These are phyloP conservation scores for Pantala flavescens DNA, from an alignment of 1,140 invertebrate genomes.

Conservation along the genomic window DNA sequence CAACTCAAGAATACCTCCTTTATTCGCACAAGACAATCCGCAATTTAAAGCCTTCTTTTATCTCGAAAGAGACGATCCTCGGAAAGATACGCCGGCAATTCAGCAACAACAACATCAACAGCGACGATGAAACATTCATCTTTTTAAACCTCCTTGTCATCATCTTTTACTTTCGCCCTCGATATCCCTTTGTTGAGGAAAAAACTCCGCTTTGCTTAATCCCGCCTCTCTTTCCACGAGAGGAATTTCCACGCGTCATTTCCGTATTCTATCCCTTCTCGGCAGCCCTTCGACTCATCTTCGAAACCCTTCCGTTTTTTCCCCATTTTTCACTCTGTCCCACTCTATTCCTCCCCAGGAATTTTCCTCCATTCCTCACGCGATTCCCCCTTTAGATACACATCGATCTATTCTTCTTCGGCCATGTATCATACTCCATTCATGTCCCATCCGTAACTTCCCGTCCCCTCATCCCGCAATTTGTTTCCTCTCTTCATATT, in stretches of 20 bases:
- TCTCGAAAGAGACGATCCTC: neutral
- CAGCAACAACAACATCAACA: neutral
- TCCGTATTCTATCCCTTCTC: neutral
- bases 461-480: too few relatives aligned
- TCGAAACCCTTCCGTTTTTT: neutral
- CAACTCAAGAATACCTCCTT: too few relatives aligned
- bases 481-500: neutral
- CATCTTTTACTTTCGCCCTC: neutral
- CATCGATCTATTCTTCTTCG: too few relatives aligned
- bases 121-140: neutral
- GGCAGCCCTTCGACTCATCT: neutral
- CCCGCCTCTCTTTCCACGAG: neutral
- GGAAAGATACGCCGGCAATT: neutral
- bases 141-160: constrained; percentile 6
- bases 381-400: too few relatives aligned
- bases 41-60: neutral
- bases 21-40: neutral
- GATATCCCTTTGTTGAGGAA: neutral
- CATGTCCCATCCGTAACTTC: too few relatives aligned
- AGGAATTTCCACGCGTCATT: constrained; percentile 4
- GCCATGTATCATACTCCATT: too few relatives aligned
- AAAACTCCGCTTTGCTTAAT: neutral
- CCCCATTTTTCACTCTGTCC: neutral
- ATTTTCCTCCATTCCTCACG: neutral
- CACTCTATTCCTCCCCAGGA: neutral